These are phyloP conservation scores for Mimas tiliae DNA, from an alignment of 2,888 invertebrate species.

Conservation along the genomic window DNA sequence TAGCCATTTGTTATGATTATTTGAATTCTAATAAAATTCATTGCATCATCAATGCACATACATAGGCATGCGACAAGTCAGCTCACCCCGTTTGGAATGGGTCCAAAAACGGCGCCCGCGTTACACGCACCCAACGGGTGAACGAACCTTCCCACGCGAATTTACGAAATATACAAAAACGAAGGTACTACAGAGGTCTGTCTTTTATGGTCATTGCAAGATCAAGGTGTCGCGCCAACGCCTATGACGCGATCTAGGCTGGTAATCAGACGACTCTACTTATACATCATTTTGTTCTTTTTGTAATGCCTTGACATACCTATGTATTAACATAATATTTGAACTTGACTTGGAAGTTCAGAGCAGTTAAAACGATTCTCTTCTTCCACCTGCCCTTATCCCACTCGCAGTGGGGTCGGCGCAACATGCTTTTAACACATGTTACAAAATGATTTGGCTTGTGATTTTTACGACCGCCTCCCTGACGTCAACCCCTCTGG, in stretches of 20 bases:
- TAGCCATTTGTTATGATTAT: background rate
- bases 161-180: conserved; percentile 46
- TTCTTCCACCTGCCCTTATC: too few relatives aligned
- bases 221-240: conserved; percentile 46
- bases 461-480: too few relatives aligned
- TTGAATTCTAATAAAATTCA: conserved; percentile 8
- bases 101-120: conserved; percentile 67
- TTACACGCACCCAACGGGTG: conserved; percentile 53
- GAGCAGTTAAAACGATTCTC: too few relatives aligned
- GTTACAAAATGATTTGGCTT: too few relatives aligned
- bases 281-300: too few relatives aligned
- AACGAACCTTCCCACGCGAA: conserved; percentile 73
- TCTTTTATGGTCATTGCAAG: conserved; percentile 60
- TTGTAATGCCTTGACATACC: background rate
- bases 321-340: too few relatives aligned
- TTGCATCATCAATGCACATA: conserved; percentile 12
- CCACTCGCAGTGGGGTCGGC: too few relatives aligned
- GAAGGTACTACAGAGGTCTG: conserved; percentile 33
- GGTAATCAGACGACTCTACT: too few relatives aligned
- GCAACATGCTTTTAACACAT: too few relatives aligned
- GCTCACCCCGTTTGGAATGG: conserved; percentile 68
- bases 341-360: too few relatives aligned
- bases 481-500: too few relatives aligned
- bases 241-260: conserved; percentile 39
- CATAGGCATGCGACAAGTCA: conserved; percentile 35